Evolutionary conservation across 2,113 vertebrate genomes (phyloP).

Genomic region (Burhinus oedicnemus): DNA sequence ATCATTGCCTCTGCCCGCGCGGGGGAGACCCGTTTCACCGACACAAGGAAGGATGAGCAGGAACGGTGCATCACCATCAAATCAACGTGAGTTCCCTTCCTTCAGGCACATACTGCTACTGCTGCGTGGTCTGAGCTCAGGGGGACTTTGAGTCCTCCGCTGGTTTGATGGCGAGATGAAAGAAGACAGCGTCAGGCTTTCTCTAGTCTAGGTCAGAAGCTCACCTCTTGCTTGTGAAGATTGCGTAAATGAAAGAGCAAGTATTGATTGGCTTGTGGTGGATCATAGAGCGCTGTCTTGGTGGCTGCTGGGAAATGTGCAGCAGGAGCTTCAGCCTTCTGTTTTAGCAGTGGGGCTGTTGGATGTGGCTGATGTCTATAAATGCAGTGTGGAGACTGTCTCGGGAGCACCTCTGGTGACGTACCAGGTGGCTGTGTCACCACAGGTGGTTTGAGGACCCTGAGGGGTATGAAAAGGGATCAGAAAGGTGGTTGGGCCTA

Average conservation of each 20-base stretch:
- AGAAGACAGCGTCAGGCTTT: rapidly evolving
- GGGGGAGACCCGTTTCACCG: slow-evolving; percentile 94
- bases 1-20: slow-evolving; percentile 92
- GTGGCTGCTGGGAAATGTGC: background rate
- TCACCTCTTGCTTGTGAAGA: rapidly evolving
- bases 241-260: background rate
- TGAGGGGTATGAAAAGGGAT: background rate
- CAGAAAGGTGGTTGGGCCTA: rapidly evolving
- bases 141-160: rapidly evolving
- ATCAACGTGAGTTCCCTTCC: slow-evolving; percentile 85
- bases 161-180: rapidly evolving
- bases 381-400: rapidly evolving
- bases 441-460: rapidly evolving
- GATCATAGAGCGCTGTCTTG: rapidly evolving
- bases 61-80: slow-evolving; percentile 98
- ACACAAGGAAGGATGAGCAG: slow-evolving; percentile 95
- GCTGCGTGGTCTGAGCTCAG: rapidly evolving
- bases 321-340: background rate
- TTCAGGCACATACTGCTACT: rapidly evolving
- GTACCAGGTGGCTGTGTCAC: rapidly evolving
- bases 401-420: background rate
- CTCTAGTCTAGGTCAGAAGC: background rate
- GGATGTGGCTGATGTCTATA: rapidly evolving
- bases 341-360: background rate
- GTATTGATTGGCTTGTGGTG: background rate